Conservation (phyloP, 92 coral and sea anemone species). For the Metridium senile region DNA sequence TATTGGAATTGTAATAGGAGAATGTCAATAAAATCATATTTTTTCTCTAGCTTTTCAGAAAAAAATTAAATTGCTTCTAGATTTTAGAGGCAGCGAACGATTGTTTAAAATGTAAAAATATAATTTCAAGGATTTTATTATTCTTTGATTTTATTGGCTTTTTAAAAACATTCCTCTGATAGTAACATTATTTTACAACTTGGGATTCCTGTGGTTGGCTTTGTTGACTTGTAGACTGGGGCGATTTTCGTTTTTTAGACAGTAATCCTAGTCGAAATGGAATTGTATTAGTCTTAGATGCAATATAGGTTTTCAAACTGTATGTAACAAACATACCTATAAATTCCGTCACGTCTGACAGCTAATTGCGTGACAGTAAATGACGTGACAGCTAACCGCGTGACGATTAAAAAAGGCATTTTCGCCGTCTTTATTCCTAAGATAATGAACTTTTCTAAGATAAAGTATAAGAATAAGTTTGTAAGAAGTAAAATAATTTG, state of each 20-base stretch:
- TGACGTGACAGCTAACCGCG: not conserved
- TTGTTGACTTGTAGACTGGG: not conserved
- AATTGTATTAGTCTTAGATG: not conserved
- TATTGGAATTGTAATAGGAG: not conserved
- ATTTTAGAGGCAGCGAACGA: not conserved
- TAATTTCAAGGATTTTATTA: not conserved
- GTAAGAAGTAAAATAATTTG: not conserved
- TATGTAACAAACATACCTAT: not conserved
- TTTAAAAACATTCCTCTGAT: too few relatives aligned
- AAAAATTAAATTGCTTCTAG: not conserved
- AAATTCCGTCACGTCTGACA: not conserved
- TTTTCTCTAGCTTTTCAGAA: not conserved
- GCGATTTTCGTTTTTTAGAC: not conserved
- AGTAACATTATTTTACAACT: not conserved
- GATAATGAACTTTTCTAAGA: not conserved
- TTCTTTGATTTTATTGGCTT: not conserved
- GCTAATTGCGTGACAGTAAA: not conserved
- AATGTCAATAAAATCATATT: not conserved
- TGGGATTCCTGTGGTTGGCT: not conserved
- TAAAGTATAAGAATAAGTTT: not conserved
- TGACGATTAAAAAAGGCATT: too few relatives aligned
- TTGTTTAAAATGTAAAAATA: too few relatives aligned
- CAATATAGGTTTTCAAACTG: not conserved
- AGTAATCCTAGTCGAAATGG: not conserved
- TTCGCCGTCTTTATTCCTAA: too few relatives aligned